Base-by-base conservation (phyloP, 2,888 invertebrate species). In the Andrena praecox region DNA sequence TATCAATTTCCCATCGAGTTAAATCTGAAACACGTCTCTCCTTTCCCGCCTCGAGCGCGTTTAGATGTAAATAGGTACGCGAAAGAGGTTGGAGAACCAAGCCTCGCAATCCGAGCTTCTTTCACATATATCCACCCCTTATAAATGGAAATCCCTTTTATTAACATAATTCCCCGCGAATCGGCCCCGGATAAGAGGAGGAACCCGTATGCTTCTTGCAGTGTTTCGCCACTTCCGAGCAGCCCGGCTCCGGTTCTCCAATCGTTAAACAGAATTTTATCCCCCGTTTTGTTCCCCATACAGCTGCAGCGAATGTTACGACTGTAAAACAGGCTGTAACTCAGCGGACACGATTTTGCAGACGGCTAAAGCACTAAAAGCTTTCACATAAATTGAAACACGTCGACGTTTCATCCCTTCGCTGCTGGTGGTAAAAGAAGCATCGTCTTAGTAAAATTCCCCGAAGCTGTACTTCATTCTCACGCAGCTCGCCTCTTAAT, bases 331-430 rank as follows among this genome's bases (percentile, higher is more conserved):
- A 20, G 10, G 60, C 20, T 31, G 50, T 62, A 71, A 59, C 29
- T 59, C 59, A 59, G n/a, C 48, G 7, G 31, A 5, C 31, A 48
- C 70, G 20, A 62, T 60, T 71, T 48, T 71, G 33, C 52, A 16
- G 33, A 3, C n/a, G 16, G 12, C 16, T 8, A 63, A 63, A 33
- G 33, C 33, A 31, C 33, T 35, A 33, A 63, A 63, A 52, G 33
- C 63, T 63, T 52, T 63, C 52, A 3, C 52, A 52, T 63, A 63
- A 35, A 72, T 52, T 33, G 62, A 50, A 52, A 31, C 27, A 27
- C 56, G 56, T 27, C 27, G 27, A 29, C 52, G 33, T 72, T 24
- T 16, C 2, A 6, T 3, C 33, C 16, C 24, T n/a, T 6, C 16
- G 33, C 63, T 27, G 27, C 8, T 42, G 16, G 4, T 6, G 2